Conservation (phyloP, 2,113 vertebrate species). For the Struthidea cinerea region DNA sequence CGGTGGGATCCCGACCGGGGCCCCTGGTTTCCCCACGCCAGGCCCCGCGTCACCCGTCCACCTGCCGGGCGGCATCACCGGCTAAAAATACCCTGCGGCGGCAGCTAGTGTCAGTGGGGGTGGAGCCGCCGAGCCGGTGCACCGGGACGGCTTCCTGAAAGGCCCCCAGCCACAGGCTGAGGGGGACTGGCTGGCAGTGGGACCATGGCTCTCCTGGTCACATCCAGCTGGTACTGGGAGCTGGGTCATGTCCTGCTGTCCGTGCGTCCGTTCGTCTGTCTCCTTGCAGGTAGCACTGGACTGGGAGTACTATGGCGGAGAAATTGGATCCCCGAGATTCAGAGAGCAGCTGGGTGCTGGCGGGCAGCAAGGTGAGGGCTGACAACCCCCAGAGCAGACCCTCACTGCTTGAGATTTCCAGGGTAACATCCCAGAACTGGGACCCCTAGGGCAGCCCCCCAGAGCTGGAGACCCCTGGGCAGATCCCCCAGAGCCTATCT, state of each 20-base stretch:
- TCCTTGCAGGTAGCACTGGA: slow-evolving; percentile 11
- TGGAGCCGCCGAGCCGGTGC: neutral
- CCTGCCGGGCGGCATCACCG: slow-evolving; percentile 5
- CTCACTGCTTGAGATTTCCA: neutral
- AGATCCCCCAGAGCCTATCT: neutral
- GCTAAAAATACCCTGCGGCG: slow-evolving; percentile 40
- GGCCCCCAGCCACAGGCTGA: no score
- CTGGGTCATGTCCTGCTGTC: neutral
- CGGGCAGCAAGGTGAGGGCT: slow-evolving; percentile 57
- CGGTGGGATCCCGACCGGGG: neutral
- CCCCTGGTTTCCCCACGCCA: neutral
- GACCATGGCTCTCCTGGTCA: neutral
- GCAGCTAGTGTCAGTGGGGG: neutral
- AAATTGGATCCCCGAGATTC: slow-evolving; percentile 23
- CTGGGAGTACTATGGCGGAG: slow-evolving; percentile 54
- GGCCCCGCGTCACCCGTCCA: neutral
- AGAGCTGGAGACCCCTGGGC: neutral
- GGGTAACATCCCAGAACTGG: neutral
- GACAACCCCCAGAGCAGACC: neutral
- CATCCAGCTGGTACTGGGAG: neutral
- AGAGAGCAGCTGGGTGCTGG: slow-evolving; percentile 69
- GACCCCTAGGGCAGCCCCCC: neutral
- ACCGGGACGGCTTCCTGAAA: neutral
- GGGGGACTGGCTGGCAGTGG: neutral
- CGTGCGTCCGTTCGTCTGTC: neutral